Conservation (phyloP, 2,797 vertebrate species). For the Neosilurus hyrtlii region DNA sequence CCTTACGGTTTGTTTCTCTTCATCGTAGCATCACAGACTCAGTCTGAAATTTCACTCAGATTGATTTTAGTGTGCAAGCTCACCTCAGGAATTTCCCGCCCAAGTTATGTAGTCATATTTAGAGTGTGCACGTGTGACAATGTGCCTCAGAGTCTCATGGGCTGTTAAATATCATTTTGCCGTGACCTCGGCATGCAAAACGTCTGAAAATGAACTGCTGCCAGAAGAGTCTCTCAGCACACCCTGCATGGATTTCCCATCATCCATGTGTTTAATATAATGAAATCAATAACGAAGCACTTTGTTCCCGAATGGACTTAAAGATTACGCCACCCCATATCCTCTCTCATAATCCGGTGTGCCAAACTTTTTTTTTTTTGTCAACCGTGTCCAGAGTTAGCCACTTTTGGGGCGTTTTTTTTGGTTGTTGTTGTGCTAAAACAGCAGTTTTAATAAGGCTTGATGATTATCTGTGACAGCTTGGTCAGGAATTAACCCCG, state of each 20-base stretch:
- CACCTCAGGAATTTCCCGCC: not conserved
- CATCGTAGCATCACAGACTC: not conserved
- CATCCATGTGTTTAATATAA: constrained; percentile 61
- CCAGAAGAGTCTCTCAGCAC: constrained; percentile 40
- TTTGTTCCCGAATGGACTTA: constrained; percentile 59
- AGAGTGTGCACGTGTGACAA: not conserved
- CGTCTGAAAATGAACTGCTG: constrained; percentile 35
- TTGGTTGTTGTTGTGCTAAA: constrained; percentile 62
- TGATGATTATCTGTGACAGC: constrained; percentile 74
- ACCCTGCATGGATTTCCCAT: constrained; percentile 54
- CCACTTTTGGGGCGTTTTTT: constrained; percentile 67
- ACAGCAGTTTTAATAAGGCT: constrained; percentile 67
- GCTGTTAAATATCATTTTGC: constrained; percentile 42
- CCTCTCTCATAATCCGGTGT: constrained; percentile 48
- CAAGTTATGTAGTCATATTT: not conserved
- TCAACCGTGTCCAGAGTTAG: constrained; percentile 40
- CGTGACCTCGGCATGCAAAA: constrained; percentile 38
- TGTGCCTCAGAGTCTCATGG: constrained; percentile 25
- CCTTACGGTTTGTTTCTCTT: not conserved
- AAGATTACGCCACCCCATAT: constrained; percentile 60
- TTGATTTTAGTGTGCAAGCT: not conserved
- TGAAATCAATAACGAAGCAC: constrained; percentile 65
- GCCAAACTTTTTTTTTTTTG: constrained; percentile 56
- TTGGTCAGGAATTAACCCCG: constrained; percentile 67
- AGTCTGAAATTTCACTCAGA: not conserved